phyloP scores from a whole-genome alignment of 2,113 vertebrate species.

The Lampris megalopsis region DNA sequence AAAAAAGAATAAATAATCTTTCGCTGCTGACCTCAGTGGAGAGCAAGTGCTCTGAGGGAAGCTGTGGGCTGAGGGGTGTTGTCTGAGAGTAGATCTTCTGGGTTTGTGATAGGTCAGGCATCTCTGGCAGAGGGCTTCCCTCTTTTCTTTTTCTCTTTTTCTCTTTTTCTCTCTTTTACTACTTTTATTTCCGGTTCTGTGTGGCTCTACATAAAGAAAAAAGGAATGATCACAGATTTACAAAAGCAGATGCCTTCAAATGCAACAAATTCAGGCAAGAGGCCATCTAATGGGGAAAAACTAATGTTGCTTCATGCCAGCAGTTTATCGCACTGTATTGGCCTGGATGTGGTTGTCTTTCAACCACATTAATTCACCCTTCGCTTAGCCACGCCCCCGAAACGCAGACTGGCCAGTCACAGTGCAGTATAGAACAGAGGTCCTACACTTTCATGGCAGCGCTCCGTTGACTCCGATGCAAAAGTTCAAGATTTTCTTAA shows the following conservation, averaged over 20 bases:
- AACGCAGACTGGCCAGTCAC: too few species aligned
- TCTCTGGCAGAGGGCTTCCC: slow-evolving; percentile 58
- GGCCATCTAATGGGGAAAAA: too few species aligned
- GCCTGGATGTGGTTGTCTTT: too few species aligned
- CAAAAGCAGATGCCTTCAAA: background rate
- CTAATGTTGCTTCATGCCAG: too few species aligned
- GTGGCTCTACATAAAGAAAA: slow-evolving; percentile 1
- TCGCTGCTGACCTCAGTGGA: slow-evolving; percentile 45
- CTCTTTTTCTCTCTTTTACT: background rate
- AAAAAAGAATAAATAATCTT: background rate
- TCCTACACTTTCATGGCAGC: too few species aligned
- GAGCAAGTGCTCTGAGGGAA: slow-evolving; percentile 6
- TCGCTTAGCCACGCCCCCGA: too few species aligned
- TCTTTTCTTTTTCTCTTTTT: slow-evolving; percentile 39
- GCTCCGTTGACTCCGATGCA: too few species aligned
- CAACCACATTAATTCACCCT: too few species aligned
- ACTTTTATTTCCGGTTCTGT: background rate
- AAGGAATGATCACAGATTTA: background rate
- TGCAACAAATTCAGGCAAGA: background rate
- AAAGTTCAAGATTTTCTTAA: too few species aligned
- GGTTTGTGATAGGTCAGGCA: slow-evolving; percentile 63
- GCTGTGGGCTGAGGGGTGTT: slow-evolving; percentile 27
- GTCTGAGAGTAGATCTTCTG: slow-evolving; percentile 40
- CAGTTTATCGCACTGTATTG: too few species aligned
- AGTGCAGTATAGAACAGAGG: too few species aligned